Conservation (phyloP, 2,888 invertebrate genomes). For the Chymomyza fuscimana region DNA sequence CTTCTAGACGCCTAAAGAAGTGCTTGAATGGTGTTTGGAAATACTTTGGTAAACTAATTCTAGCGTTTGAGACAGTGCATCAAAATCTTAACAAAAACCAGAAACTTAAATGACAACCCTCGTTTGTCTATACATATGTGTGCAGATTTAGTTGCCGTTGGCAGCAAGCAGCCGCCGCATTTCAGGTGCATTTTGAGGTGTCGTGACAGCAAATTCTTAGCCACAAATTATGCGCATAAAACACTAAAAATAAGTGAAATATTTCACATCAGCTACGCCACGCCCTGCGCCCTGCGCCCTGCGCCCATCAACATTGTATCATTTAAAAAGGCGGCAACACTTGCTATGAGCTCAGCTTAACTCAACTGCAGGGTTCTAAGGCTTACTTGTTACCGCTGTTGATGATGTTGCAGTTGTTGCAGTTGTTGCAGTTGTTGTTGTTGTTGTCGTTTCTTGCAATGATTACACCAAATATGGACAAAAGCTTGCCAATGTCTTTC, state of each 20-base stretch:
- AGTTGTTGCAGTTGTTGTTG: slow-evolving; percentile 17
- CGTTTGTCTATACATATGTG: slow-evolving; percentile 21
- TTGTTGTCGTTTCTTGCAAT: slow-evolving; percentile 15
- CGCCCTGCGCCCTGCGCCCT: neutral
- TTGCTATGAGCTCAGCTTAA: neutral
- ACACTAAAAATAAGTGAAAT: slow-evolving; percentile 67
- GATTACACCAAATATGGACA: slow-evolving; percentile 3
- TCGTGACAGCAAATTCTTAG: slow-evolving; percentile 67
- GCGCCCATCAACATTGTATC: slow-evolving; percentile 6
- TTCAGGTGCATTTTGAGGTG: slow-evolving; percentile 73
- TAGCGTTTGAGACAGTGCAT: too few relatives aligned
- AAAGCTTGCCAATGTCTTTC: slow-evolving; percentile 1
- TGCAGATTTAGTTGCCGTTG: slow-evolving; percentile 9
- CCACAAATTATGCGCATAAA: slow-evolving; percentile 64
- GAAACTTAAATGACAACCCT: too few relatives aligned
- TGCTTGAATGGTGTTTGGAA: too few relatives aligned
- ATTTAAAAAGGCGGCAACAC: slow-evolving; percentile 27
- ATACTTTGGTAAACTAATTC: too few relatives aligned
- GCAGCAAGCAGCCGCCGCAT: slow-evolving; percentile 11
- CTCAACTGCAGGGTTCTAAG: neutral
- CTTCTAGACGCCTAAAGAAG: too few relatives aligned
- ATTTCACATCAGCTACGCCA: neutral
- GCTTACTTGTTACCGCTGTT: too few relatives aligned
- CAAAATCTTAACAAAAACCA: too few relatives aligned
- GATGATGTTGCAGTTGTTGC: neutral